A percentile compares a stretch with the other conserved stretches of the same genome.
These are phyloP conservation scores for Kuschelorhynchus macadamiae DNA, from an alignment of 2,888 invertebrate genomes.

Conservation along the genomic window DNA sequence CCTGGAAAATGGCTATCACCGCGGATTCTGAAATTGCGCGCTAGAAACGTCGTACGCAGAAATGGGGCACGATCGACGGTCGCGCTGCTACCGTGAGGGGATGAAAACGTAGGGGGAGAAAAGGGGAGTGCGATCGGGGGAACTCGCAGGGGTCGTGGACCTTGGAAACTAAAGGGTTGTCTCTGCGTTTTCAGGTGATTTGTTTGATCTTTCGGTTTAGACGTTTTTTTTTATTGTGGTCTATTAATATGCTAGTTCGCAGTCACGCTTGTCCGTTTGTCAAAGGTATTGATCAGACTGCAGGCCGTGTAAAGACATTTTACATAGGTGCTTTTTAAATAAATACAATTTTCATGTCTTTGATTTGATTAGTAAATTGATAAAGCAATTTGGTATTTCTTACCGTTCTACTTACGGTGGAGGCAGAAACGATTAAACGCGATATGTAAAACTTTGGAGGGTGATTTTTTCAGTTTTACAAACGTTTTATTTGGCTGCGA, in stretches of 20 bases:
- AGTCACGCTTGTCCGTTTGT: not conserved
- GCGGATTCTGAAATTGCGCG: slow-evolving; percentile 45
- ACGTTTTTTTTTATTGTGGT: not conserved
- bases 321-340: too few relatives aligned
- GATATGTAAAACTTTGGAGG: too few relatives aligned
- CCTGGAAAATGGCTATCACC: slow-evolving; percentile 44
- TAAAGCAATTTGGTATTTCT: too few relatives aligned
- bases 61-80: slow-evolving; percentile 34
- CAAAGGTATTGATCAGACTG: not conserved
- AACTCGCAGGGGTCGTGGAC: slow-evolving; percentile 38
- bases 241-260: not conserved
- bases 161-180: slow-evolving; percentile 34
- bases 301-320: slow-evolving; percentile 9
- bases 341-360: too few relatives aligned
- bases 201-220: slow-evolving; percentile 11
- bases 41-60: slow-evolving; percentile 32
- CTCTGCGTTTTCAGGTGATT: slow-evolving; percentile 14
- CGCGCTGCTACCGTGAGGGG: slow-evolving; percentile 16
- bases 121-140: slow-evolving; percentile 14
- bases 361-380: too few relatives aligned
- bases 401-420: too few relatives aligned
- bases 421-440: too few relatives aligned
- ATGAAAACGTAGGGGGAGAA: slow-evolving; percentile 22
- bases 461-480: too few relatives aligned
- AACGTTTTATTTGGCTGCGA: too few relatives aligned